These are phyloP conservation scores for Unio pictorum DNA, from an alignment of 2,888 invertebrate species.

Conservation along the genomic window DNA sequence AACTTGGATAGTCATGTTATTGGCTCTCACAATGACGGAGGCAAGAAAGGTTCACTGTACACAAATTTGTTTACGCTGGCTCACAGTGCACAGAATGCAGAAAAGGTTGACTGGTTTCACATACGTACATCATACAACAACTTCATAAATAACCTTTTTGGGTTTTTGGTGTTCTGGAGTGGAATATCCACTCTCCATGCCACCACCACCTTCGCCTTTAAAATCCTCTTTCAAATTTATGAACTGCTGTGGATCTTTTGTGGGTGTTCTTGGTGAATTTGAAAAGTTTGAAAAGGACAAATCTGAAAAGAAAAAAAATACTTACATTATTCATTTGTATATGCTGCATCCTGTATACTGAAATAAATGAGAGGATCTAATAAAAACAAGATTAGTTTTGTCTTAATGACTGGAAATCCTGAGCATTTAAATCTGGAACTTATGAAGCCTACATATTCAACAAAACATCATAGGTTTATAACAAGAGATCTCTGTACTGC, in stretches of 20 bases:
- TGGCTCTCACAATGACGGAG: slow-evolving; percentile 27
- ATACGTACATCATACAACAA: slow-evolving; percentile 60
- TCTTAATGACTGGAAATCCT: no score
- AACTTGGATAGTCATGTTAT: background rate
- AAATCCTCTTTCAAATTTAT: slow-evolving; percentile 45
- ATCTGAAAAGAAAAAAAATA: slow-evolving; percentile 26
- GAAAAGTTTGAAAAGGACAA: slow-evolving; percentile 34
- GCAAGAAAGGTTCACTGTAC: slow-evolving; percentile 21
- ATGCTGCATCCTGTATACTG: background rate
- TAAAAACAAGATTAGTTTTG: background rate
- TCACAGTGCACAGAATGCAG: background rate
- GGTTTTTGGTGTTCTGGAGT: slow-evolving; percentile 61
- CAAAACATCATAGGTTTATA: no score
- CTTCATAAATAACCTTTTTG: slow-evolving; percentile 70
- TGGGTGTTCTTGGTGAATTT: slow-evolving; percentile 47
- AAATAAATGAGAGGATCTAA: background rate
- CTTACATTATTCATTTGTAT: background rate
- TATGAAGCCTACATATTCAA: no score
- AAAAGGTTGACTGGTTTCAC: slow-evolving; percentile 6
- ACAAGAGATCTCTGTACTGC: no score
- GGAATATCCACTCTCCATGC: slow-evolving; percentile 59
- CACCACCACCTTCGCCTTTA: slow-evolving; percentile 47
- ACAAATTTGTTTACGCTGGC: no score
- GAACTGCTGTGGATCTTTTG: slow-evolving; percentile 53
- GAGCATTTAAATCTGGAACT: no score